Percentiles rank a stretch among this genome's conserved stretches.
Evolutionary conservation across 2,113 vertebrate genomes (phyloP).

Genomic region (Engraulis encrasicolus): DNA sequence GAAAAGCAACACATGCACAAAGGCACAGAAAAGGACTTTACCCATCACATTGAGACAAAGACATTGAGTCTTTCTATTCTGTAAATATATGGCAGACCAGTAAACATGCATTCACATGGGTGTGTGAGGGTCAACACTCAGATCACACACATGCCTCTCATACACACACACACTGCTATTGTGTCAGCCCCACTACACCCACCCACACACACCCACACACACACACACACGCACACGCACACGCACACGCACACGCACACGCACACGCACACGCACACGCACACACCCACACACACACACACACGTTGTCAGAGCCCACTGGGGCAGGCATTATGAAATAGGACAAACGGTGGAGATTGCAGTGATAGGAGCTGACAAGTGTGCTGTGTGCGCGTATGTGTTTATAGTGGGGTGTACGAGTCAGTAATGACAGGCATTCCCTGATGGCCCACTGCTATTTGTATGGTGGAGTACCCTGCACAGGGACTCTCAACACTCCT

Average conservation of each 20-base stretch:
- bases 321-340: slow-evolving; percentile 23
- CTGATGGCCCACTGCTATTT: slow-evolving; percentile 41
- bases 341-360: slow-evolving; percentile 50
- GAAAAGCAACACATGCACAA: not conserved
- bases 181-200: slow-evolving; percentile 28
- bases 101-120: not conserved
- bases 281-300: not conserved
- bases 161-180: slow-evolving; percentile 54
- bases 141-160: slow-evolving; percentile 33
- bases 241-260: not conserved
- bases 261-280: slow-evolving; percentile 52
- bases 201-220: not conserved
- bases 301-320: too few relatives aligned
- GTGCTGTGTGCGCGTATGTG: not conserved
- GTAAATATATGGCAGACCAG: not conserved
- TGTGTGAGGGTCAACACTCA: not conserved
- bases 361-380: slow-evolving; percentile 65
- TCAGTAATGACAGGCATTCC: slow-evolving; percentile 70
- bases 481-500: slow-evolving; percentile 23
- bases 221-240: not conserved
- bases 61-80: not conserved
- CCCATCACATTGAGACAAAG: not conserved
- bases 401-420: not conserved
- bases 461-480: not conserved
- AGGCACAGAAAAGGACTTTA: not conserved